A percentile compares a stretch with the other conserved stretches of the same genome.
phyloP scores from a whole-genome alignment of 2,113 vertebrate genomes.

The Oryzias javanicus region DNA sequence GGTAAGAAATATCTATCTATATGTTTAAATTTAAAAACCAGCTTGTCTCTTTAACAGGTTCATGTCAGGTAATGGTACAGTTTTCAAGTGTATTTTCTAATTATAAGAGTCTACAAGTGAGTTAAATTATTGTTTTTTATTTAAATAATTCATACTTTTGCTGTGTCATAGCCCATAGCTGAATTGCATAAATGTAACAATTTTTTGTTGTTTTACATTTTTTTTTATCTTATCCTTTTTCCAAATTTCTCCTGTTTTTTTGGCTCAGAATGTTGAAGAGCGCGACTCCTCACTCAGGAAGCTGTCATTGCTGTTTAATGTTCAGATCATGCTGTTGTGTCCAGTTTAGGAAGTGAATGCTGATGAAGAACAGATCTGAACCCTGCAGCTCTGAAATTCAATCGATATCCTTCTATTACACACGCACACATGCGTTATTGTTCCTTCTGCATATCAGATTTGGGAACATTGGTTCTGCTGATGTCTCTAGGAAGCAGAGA shows the following conservation, averaged over 20 bases:
- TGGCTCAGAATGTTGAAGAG: not conserved
- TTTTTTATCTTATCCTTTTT: too few species aligned
- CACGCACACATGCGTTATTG: not conserved
- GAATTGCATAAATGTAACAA: too few species aligned
- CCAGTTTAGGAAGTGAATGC: conserved; percentile 30
- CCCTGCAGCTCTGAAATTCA: conserved; percentile 21
- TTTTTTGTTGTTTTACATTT: too few species aligned
- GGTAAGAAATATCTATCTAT: conserved; percentile 23
- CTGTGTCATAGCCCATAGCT: conserved; percentile 16
- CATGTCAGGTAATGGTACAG: not conserved
- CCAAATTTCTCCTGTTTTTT: not conserved
- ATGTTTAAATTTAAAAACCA: not conserved
- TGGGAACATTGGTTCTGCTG: conserved; percentile 4
- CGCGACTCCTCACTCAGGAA: not conserved
- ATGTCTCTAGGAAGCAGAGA: conserved; percentile 7
- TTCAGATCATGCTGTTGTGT: conserved; percentile 16
- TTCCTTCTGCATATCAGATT: conserved; percentile 10
- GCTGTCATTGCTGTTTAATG: not conserved
- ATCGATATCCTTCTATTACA: conserved; percentile 12
- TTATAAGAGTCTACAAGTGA: too few species aligned
- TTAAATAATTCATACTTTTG: conserved; percentile 1
- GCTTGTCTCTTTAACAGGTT: too few species aligned
- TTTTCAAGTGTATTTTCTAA: not conserved
- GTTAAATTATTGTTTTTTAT: too few species aligned
- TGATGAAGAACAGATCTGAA: conserved; percentile 40